Conservation (phyloP, 2,113 vertebrate species). For the Crocuta crocuta region DNA sequence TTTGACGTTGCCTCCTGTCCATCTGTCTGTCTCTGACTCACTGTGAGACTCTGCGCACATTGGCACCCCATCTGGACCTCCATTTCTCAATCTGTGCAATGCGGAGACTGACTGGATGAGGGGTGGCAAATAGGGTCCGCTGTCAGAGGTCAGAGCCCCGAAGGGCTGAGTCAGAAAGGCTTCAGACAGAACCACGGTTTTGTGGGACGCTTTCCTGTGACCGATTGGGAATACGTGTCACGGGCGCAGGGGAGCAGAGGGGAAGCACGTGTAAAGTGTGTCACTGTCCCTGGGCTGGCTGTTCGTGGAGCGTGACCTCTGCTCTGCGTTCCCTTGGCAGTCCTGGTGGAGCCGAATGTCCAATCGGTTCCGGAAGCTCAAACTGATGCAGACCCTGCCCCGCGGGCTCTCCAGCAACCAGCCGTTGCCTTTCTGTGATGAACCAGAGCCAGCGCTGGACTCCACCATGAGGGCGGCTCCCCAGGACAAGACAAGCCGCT, state of each 20-base stretch:
- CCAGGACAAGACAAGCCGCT: conserved; percentile 79
- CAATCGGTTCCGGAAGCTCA: conserved; percentile 96
- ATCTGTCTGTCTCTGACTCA: background rate
- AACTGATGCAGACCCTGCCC: conserved; percentile 95
- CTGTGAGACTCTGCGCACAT: background rate
- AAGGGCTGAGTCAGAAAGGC: background rate
- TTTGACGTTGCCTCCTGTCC: background rate
- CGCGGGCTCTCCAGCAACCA: conserved; percentile 94
- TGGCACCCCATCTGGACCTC: background rate
- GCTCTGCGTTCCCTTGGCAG: conserved; percentile 83
- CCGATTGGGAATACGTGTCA: background rate
- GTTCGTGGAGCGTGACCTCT: background rate
- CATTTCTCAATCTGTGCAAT: background rate
- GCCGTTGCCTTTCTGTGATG: conserved; percentile 92
- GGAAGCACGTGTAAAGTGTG: background rate
- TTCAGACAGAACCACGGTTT: too few species aligned
- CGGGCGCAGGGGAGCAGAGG: background rate
- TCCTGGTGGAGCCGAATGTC: conserved; percentile 99
- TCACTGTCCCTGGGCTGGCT: rapidly evolving
- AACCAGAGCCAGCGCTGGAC: conserved; percentile 88
- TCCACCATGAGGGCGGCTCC: conserved; percentile 91
- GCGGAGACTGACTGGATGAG: background rate
- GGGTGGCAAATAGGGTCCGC: background rate
- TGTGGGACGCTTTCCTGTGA: background rate
- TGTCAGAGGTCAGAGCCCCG: background rate